A percentile compares a stretch with the other conserved stretches of the same genome.
phyloP scores from a whole-genome alignment of 2,797 vertebrate species.

The Cygnus olor region DNA sequence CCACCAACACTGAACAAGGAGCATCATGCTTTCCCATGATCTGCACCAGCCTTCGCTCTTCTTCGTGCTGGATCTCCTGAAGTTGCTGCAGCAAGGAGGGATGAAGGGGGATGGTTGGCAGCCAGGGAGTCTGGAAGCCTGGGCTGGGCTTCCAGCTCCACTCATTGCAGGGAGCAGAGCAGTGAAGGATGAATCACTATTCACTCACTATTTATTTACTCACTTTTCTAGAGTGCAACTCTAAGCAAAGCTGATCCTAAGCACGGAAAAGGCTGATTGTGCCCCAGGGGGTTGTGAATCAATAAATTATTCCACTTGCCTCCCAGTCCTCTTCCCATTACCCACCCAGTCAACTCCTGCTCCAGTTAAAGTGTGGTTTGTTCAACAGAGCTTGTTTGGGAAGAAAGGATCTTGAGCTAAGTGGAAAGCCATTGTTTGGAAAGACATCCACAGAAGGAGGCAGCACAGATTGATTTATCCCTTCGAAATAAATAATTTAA shows the following conservation, averaged over 20 bases:
- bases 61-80: background rate
- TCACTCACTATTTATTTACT: background rate
- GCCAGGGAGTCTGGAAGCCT: background rate
- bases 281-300: background rate
- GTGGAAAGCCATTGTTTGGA: background rate
- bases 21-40: rapidly evolving
- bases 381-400: background rate
- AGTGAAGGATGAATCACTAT: background rate
- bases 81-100: background rate
- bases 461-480: background rate
- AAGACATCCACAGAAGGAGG: background rate
- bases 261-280: background rate
- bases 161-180: background rate
- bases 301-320: background rate
- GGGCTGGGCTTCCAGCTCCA: background rate
- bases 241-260: background rate
- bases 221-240: background rate
- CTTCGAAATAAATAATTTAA: background rate
- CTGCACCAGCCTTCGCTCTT: background rate
- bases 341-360: background rate
- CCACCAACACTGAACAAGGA: background rate
- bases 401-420: background rate
- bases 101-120: background rate
- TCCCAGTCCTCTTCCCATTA: background rate
- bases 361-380: background rate